Conservation (phyloP, 2,113 vertebrate species). For the Spea bombifrons region DNA sequence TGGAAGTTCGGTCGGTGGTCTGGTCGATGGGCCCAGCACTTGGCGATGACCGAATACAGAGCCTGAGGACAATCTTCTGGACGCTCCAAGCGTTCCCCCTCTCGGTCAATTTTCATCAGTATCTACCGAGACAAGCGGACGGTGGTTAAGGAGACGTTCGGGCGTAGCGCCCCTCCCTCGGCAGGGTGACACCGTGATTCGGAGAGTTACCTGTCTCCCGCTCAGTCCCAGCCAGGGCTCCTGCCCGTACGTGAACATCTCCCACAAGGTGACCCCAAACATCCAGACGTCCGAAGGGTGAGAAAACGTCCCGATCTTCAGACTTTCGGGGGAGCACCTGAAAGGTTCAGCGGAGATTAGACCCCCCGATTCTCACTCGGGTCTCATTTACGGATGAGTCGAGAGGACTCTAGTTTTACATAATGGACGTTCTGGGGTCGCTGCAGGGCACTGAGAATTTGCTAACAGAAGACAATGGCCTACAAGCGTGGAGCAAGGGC, state of each 20-base stretch:
- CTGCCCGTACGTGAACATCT: constrained; percentile 86
- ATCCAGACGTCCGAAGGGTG: constrained; percentile 86
- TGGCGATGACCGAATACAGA: constrained; percentile 71
- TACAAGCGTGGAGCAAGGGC: too few species aligned
- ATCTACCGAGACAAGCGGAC: constrained; percentile 62
- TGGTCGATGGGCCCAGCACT: constrained; percentile 75
- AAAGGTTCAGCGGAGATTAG: not conserved
- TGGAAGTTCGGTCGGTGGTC: constrained; percentile 73
- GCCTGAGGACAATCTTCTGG: constrained; percentile 75
- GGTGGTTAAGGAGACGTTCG: not conserved
- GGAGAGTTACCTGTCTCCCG: constrained; percentile 67
- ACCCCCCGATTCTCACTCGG: too few species aligned
- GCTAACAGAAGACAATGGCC: too few species aligned
- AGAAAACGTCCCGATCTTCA: constrained; percentile 79
- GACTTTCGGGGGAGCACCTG: constrained; percentile 88
- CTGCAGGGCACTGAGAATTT: too few species aligned
- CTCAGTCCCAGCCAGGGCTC: constrained; percentile 81
- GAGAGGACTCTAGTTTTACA: too few species aligned
- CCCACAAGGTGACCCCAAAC: constrained; percentile 85
- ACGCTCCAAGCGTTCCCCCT: constrained; percentile 71
- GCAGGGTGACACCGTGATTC: not conserved
- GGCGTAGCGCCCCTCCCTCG: not conserved
- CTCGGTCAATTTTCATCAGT: constrained; percentile 70
- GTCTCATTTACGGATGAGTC: too few species aligned
- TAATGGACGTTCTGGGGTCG: too few species aligned